phyloP scores from a whole-genome alignment of 2,797 vertebrate species.

The Masticophis lateralis region DNA sequence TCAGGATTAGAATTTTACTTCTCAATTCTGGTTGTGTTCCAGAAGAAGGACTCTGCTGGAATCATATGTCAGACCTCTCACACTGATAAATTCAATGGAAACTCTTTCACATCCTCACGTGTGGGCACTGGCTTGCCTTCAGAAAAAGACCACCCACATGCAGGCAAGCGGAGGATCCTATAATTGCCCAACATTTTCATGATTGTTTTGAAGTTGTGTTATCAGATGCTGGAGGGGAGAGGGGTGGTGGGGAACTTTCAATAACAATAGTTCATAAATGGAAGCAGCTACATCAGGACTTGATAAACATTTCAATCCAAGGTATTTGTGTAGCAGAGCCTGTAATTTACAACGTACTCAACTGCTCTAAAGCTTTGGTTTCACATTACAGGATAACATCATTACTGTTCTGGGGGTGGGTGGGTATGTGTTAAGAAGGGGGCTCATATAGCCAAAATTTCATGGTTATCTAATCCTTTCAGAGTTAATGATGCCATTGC shows the following conservation, averaged over 20 bases:
- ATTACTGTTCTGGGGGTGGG: slow-evolving; percentile 46
- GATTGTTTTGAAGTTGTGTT: slow-evolving; percentile 71
- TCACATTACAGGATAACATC: slow-evolving; percentile 67
- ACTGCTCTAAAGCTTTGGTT: slow-evolving; percentile 63
- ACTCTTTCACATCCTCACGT: slow-evolving; percentile 66
- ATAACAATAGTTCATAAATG: slow-evolving; percentile 70
- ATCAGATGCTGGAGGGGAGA: slow-evolving; percentile 64
- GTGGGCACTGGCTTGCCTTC: slow-evolving; percentile 71
- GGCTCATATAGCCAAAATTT: slow-evolving; percentile 33
- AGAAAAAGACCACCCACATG: slow-evolving; percentile 87
- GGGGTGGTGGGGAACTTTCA: slow-evolving; percentile 58
- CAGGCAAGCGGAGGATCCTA: slow-evolving; percentile 56
- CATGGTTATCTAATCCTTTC: slow-evolving; percentile 43
- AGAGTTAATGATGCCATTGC: slow-evolving; percentile 39
- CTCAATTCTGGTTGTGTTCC: slow-evolving; percentile 52
- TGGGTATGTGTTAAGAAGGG: not conserved
- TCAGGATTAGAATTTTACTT: slow-evolving; percentile 49
- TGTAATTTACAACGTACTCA: slow-evolving; percentile 63
- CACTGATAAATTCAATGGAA: slow-evolving; percentile 62
- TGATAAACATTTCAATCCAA: slow-evolving; percentile 68
- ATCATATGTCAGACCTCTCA: slow-evolving; percentile 60
- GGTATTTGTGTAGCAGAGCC: slow-evolving; percentile 64
- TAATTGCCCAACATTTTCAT: slow-evolving; percentile 65
- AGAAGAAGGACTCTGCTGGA: slow-evolving; percentile 59
- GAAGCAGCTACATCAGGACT: slow-evolving; percentile 64